These are phyloP conservation scores for Gnathonemus echidnorhynchus DNA, from an alignment of 2,113 vertebrate genomes.

Conservation along the genomic window DNA sequence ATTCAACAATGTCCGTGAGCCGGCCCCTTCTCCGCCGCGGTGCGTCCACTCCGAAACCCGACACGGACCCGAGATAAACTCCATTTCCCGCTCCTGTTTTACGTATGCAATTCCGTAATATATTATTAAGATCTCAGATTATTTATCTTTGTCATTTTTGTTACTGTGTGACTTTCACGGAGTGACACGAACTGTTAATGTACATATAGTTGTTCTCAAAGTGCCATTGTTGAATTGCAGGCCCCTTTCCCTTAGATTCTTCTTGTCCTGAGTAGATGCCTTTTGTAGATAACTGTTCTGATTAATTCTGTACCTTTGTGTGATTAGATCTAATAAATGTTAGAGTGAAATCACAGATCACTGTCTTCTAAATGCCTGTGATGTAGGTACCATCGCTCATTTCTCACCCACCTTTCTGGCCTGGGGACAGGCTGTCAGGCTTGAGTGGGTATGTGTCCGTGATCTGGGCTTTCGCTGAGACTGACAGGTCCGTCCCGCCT, in stretches of 20 bases:
- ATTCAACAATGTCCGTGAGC: slow-evolving; percentile 35
- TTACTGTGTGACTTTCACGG: slow-evolving; percentile 24
- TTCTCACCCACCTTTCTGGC: slow-evolving; percentile 7
- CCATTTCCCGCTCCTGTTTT: slow-evolving; percentile 25
- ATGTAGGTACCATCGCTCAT: slow-evolving; percentile 19
- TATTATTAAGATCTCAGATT: slow-evolving; percentile 38
- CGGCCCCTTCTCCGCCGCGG: neutral
- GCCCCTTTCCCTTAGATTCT: slow-evolving; percentile 20
- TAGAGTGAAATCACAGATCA: slow-evolving; percentile 44
- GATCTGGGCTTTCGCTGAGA: neutral
- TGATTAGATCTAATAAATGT: slow-evolving; percentile 69
- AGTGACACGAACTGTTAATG: slow-evolving; percentile 52
- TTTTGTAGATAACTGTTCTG: slow-evolving; percentile 37
- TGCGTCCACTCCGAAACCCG: neutral
- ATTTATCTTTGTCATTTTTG: slow-evolving; percentile 50
- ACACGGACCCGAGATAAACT: slow-evolving; percentile 21
- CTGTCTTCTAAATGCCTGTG: slow-evolving; percentile 31
- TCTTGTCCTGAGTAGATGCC: slow-evolving; percentile 33
- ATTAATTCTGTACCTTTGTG: slow-evolving; percentile 45
- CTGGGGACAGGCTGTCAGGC: neutral
- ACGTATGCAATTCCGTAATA: slow-evolving; percentile 42
- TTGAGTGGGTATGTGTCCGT: neutral
- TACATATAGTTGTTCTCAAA: slow-evolving; percentile 36
- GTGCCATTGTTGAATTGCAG: slow-evolving; percentile 47
- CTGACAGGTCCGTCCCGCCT: neutral